Evolutionary conservation across 2,797 vertebrate genomes (phyloP).

Genomic region (Anomalospiza imberbis): DNA sequence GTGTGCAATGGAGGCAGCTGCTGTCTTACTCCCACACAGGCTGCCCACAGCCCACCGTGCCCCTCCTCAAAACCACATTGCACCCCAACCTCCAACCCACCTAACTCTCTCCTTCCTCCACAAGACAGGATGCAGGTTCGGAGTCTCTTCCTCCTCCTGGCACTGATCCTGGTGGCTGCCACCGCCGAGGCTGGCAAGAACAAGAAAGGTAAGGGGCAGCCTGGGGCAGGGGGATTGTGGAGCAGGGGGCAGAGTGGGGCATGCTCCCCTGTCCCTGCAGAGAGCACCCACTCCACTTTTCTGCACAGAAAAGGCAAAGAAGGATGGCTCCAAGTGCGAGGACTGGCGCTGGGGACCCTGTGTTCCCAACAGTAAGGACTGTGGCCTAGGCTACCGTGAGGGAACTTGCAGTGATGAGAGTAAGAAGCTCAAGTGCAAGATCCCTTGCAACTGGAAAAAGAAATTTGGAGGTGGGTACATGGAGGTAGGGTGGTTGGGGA

Average conservation of each 20-base stretch:
- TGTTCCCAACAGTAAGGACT: conserved; percentile 85
- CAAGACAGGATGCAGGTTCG: conserved; percentile 82
- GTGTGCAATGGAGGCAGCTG: background rate
- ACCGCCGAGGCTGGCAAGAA: conserved; percentile 80
- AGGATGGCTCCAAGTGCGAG: conserved; percentile 77
- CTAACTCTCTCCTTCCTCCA: background rate
- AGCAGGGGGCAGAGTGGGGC: fast-evolving
- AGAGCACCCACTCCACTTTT: background rate
- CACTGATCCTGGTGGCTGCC: conserved; percentile 77
- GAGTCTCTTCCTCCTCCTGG: conserved; percentile 78
- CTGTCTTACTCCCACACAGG: background rate
- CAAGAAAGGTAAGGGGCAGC: conserved; percentile 78
- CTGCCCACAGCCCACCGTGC: background rate
- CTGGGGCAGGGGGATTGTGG: fast-evolving
- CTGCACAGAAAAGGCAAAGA: conserved; percentile 80
- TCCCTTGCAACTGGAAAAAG: conserved; percentile 99
- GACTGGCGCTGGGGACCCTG: conserved; percentile 88
- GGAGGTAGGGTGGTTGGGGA: background rate
- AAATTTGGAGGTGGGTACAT: conserved; percentile 86
- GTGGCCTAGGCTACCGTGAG: conserved; percentile 86
- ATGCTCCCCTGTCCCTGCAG: background rate
- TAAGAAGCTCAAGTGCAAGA: conserved; percentile 85
- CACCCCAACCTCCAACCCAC: background rate
- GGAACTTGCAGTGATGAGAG: conserved; percentile 83
- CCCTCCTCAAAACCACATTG: fast-evolving